Percentiles rank a stretch among this genome's conserved stretches.
Evolutionary conservation across 2,797 vertebrate genomes (phyloP).

Genomic region (Xiphophorus birchmanni): DNA sequence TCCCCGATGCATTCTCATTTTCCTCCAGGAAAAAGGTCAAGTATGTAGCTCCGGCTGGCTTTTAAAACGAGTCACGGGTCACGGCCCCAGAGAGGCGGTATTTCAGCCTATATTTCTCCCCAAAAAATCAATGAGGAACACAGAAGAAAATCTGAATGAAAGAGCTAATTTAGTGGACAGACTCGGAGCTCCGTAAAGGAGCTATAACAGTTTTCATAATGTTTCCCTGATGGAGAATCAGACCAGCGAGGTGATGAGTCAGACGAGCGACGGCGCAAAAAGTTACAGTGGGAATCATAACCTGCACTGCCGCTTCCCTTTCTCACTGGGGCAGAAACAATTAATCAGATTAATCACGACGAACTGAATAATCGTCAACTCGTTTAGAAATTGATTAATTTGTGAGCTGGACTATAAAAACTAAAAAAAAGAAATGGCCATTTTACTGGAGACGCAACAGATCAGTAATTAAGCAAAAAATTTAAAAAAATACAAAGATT

Average conservation of each 20-base stretch:
- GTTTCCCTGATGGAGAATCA: not conserved
- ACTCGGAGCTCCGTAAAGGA: not conserved
- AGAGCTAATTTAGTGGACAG: not conserved
- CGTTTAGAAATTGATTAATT: too few relatives aligned
- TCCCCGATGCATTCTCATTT: conserved; percentile 6
- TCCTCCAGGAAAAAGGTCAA: conserved; percentile 11
- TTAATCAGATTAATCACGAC: too few relatives aligned
- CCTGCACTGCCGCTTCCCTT: too few relatives aligned
- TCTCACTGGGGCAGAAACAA: too few relatives aligned
- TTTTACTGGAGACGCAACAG: too few relatives aligned
- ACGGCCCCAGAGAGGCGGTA: conserved; percentile 11
- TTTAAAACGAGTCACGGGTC: conserved; percentile 39
- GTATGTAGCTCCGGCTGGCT: conserved; percentile 17
- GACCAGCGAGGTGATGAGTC: not conserved
- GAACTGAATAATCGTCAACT: too few relatives aligned
- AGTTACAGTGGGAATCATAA: not conserved
- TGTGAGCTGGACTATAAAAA: too few relatives aligned
- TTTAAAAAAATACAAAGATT: too few relatives aligned
- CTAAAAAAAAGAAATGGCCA: too few relatives aligned
- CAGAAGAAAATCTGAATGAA: not conserved
- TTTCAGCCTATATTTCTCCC: conserved; percentile 7
- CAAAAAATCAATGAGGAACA: conserved; percentile 13
- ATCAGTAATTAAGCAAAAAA: too few relatives aligned
- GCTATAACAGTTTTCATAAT: not conserved
- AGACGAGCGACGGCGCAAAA: not conserved